Percentiles rank a stretch among this genome's conserved stretches.
Evolutionary conservation across 2,797 vertebrate species (phyloP).

Genomic region (Limnodromus scolopaceus): DNA sequence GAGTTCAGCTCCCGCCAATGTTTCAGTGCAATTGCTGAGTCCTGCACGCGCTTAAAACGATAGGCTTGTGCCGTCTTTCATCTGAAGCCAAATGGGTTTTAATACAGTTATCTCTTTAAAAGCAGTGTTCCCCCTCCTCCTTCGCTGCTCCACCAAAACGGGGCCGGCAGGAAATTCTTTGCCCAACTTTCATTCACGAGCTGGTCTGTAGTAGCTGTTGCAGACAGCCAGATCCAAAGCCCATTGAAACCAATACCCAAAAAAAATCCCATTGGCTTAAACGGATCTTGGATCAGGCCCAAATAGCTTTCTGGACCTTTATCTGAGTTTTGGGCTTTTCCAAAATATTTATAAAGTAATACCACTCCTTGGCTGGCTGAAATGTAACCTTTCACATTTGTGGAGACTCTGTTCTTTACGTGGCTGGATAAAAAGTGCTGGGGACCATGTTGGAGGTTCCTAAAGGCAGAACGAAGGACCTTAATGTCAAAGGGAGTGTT

Average conservation of each 20-base stretch:
- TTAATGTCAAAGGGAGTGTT: background rate
- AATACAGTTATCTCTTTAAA: slow-evolving; percentile 52
- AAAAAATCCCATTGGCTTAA: background rate
- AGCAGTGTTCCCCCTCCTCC: background rate
- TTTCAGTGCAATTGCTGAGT: slow-evolving; percentile 1
- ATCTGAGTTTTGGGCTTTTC: background rate
- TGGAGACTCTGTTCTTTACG: background rate
- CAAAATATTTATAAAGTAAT: background rate
- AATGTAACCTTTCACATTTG: slow-evolving; percentile 5
- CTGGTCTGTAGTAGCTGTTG: background rate
- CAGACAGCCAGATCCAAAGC: background rate
- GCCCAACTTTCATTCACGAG: slow-evolving; percentile 35
- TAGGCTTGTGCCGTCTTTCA: slow-evolving; percentile 47
- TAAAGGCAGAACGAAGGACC: background rate
- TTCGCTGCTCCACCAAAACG: slow-evolving; percentile 22
- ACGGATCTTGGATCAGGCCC: background rate
- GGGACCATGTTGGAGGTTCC: background rate
- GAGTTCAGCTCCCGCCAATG: slow-evolving; percentile 31
- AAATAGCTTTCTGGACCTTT: background rate
- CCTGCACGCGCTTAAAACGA: slow-evolving; percentile 26
- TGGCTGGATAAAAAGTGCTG: background rate
- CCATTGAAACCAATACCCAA: background rate
- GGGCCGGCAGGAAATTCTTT: slow-evolving; percentile 54
- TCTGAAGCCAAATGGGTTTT: slow-evolving; percentile 67
- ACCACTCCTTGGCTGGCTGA: background rate